phyloP scores from a whole-genome alignment of 2,888 invertebrate species.

The Oligia fasciuncula region DNA sequence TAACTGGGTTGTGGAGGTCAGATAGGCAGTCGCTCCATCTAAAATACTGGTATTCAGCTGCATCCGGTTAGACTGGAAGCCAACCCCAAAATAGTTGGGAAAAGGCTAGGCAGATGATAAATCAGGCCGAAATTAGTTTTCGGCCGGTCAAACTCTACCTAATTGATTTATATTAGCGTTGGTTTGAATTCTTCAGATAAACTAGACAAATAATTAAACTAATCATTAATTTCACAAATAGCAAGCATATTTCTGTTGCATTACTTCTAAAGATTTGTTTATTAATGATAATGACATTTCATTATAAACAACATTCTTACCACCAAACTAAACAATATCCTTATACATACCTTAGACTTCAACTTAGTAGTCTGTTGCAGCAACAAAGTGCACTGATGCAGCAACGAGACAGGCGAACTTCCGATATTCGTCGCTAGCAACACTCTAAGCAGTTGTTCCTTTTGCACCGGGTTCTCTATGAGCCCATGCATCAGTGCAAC shows the following conservation, averaged over 20 bases:
- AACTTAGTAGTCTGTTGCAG: slow-evolving; percentile 95
- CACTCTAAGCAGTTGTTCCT: slow-evolving; percentile 97
- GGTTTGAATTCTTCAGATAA: neutral
- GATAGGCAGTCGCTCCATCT: too few relatives aligned
- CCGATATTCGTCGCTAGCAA: slow-evolving; percentile 96
- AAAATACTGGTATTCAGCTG: too few relatives aligned
- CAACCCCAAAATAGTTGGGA: too few relatives aligned
- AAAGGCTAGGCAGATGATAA: too few relatives aligned
- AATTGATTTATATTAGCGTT: neutral
- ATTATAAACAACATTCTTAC: neutral
- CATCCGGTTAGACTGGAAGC: too few relatives aligned
- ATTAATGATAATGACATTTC: neutral
- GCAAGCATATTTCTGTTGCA: neutral
- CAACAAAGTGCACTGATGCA: slow-evolving; percentile 96
- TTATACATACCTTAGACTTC: slow-evolving; percentile 91
- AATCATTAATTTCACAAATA: neutral
- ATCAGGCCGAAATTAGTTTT: too few relatives aligned
- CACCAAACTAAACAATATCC: neutral
- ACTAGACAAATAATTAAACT: neutral
- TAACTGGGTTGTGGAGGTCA: too few relatives aligned
- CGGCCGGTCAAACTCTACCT: too few relatives aligned
- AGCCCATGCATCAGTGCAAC: slow-evolving; percentile 97
- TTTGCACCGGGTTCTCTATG: slow-evolving; percentile 95
- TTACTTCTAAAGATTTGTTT: neutral
- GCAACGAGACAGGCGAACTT: slow-evolving; percentile 95